Evolutionary conservation across 2,797 vertebrate species (phyloP).

Genomic region (Chiloscyllium punctatum): DNA sequence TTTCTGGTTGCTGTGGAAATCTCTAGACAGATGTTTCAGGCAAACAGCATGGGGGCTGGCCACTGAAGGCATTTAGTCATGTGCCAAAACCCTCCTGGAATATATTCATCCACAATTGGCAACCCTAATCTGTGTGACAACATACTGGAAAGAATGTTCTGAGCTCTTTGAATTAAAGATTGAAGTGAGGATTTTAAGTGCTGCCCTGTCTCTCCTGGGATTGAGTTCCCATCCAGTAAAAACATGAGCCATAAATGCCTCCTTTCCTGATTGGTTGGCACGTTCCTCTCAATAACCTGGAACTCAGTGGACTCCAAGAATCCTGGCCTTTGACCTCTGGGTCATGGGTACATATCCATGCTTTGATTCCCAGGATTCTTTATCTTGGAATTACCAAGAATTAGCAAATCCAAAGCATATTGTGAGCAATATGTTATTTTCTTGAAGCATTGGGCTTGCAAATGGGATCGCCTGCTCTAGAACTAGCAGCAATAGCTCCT

Average conservation of each 20-base stretch:
- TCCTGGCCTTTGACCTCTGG: constrained; percentile 33
- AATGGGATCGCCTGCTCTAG: background rate
- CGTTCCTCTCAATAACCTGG: no score
- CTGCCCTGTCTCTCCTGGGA: background rate
- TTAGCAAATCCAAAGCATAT: background rate
- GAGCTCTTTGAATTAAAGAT: background rate
- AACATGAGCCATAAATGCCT: background rate
- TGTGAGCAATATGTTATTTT: background rate
- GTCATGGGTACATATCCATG: background rate
- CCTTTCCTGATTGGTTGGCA: background rate
- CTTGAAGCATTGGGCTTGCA: background rate
- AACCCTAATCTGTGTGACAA: background rate
- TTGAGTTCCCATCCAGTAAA: background rate
- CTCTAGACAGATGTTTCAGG: background rate
- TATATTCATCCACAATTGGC: background rate
- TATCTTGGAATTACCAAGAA: background rate
- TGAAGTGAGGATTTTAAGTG: background rate
- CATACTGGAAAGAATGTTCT: background rate
- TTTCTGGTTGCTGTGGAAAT: background rate
- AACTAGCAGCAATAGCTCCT: background rate
- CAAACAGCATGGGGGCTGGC: background rate
- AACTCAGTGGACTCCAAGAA: background rate
- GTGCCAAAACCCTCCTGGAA: background rate
- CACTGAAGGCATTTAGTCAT: background rate
- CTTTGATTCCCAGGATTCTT: background rate